These are phyloP conservation scores for Columba livia DNA, from an alignment of 2,113 vertebrate species.

Conservation along the genomic window DNA sequence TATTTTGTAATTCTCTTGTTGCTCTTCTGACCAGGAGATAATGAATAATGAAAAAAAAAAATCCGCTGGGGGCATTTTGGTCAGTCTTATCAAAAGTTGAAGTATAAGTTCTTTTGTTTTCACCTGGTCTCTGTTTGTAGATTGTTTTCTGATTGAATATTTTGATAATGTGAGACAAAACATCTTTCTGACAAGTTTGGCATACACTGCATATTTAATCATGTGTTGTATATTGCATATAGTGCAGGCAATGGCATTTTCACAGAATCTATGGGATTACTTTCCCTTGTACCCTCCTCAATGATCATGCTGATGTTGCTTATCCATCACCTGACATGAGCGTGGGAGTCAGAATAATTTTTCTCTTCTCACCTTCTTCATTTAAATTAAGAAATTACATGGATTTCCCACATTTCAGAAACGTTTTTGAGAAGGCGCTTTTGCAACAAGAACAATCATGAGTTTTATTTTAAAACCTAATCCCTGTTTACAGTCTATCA, in stretches of 20 bases:
- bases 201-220: neutral
- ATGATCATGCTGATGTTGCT: neutral
- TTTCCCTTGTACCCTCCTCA: neutral
- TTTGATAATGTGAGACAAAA: neutral
- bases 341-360: neutral
- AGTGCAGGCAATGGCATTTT: neutral
- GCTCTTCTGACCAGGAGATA: neutral
- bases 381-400: neutral
- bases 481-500: neutral
- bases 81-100: neutral
- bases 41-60: neutral
- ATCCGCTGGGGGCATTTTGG: too few species aligned
- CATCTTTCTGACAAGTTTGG: neutral
- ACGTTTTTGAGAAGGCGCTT: neutral
- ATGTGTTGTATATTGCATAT: neutral
- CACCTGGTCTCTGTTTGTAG: neutral
- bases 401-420: neutral
- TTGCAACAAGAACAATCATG: neutral
- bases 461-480: neutral
- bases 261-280: neutral
- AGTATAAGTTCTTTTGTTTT: neutral
- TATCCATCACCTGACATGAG: neutral
- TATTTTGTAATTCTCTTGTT: neutral
- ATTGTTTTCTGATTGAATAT: neutral
- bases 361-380: neutral